Base-by-base conservation (phyloP, 35 echinoderm and acorn worm species). In the Apostichopus parvimensis region DNA sequence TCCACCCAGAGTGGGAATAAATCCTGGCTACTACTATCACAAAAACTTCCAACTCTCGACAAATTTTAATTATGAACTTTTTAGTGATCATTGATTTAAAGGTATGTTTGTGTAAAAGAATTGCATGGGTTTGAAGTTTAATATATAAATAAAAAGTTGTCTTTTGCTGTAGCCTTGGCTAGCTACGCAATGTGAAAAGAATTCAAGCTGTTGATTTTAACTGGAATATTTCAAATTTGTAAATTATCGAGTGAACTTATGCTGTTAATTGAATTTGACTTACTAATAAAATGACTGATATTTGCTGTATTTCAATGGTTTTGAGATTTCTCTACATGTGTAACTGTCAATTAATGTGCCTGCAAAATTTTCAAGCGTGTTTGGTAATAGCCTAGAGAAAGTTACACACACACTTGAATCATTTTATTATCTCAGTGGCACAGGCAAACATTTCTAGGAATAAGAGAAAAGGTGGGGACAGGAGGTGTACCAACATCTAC, bases 1-100 rank as follows among this genome's bases (percentile, higher is more conserved):
- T 99, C 56, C 97, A 99, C 76, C 97, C 97, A n/a, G 97, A 99
- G 86, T 99, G 97, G 97, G 97, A 99, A 92, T 99, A 96, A 26
- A 6, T n/a, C 14, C 4, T 0, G 14, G 15, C n/a, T 7, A 20
- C 17, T 18, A 9, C 11, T 22, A 20, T 75, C 71, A 75, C 21
- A 68, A 18, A 4, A 68, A 68, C 11, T 68, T 11, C 18, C 9
- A 68, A 68, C 64, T 68, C 18, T 68, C 24, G 5, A 75, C 15
- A 7, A 75, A 75, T 75, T 75, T 20, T 75, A 22, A 75, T 75
- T n/a, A 20, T 75, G 71, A 9, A 61, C 58, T 61, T 1, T 61
- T 61, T 22, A 68, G 64, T 68, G 18, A 18, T 14, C 13, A 68
- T 68, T 68, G 64, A 45, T 75, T 24, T 7, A 75, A 75, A 22